Evolutionary conservation across 2,888 invertebrate genomes (phyloP), one percentile per base, ranked within the genome.

Genomic region (Mythimna pallens): DNA sequence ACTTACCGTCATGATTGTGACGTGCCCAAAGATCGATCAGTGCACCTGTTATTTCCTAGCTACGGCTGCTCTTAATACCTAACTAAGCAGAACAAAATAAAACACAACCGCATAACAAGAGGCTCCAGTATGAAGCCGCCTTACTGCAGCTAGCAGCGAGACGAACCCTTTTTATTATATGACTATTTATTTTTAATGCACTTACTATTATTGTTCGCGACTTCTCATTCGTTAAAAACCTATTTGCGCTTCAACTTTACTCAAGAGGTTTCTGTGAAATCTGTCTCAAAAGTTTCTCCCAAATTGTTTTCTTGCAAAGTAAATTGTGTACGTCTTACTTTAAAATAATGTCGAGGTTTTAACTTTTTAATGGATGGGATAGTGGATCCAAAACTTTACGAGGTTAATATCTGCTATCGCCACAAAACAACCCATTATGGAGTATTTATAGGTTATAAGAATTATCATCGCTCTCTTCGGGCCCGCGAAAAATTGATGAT

Each of bases 181-280:
- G 55, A 70, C 80, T 77, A 75, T 86, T 86, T 76, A 84, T 82
- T 78, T 86, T 87, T 82, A 86, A 87, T 79, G 82, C 87, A 83
- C 82, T 86, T 78, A 84, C 77, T 76, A 65, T 77, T 78, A 85
- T 84, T 82, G 82, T 78, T 74, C n/a, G 67, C 64, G 84, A 80
- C 71, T 69, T 78, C 59, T 71, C 83, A 71, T 85, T 85, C 76
- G 63, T 83, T 83, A 79, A 81, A 76, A 76, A 70, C 72, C 65
- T 74, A 82, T 86, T 84, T 82, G 76, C 68, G 68, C 75, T 63
- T 77, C 70, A 82, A 82, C 63, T 80, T 78, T 62, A 82, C 68
- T 76, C 55, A 69, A 73, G 71, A 65, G 64, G 47, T 61, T 73
- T 69, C 75, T 69, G 74, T 82, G 68, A 78, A 77, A 84, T 77